Percentiles rank a stretch among this genome's conserved stretches.
Evolutionary conservation across 2,113 vertebrate species (phyloP).

Genomic region (Carassius carassius): DNA sequence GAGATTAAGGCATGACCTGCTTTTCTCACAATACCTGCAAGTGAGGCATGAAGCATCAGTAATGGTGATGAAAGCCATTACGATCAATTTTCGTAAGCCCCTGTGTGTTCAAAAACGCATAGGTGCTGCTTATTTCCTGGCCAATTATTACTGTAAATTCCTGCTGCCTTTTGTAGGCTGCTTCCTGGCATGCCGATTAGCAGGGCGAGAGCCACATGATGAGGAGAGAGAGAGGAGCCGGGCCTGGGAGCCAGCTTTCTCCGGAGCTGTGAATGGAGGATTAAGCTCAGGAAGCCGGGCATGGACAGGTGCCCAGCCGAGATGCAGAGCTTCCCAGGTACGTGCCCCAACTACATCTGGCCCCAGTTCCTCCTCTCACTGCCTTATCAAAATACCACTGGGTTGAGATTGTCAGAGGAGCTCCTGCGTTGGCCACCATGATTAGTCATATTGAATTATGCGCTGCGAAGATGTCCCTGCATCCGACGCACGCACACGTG

Average conservation of each 20-base stretch:
- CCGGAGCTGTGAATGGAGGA: conserved; percentile 48
- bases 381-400: conserved; percentile 78
- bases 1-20: conserved; percentile 67
- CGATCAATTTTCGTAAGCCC: conserved; percentile 62
- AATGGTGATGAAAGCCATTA: conserved; percentile 61
- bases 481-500: conserved; percentile 52
- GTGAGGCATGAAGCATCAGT: conserved; percentile 50
- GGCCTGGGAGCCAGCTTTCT: conserved; percentile 45
- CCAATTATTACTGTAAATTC: conserved; percentile 63
- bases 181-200: conserved; percentile 42
- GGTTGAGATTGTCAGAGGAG: conserved; percentile 74
- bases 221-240: conserved; percentile 27
- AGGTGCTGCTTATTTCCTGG: conserved; percentile 55
- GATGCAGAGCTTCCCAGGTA: conserved; percentile 62
- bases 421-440: conserved; percentile 72
- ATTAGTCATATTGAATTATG: conserved; percentile 83
- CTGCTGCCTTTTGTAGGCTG: conserved; percentile 34
- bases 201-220: conserved; percentile 23
- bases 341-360: conserved; percentile 39
- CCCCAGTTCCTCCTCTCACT: conserved; percentile 60
- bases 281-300: conserved; percentile 17
- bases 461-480: conserved; percentile 72
- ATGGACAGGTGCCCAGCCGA: conserved; percentile 60
- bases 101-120: conserved; percentile 55
- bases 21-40: conserved; percentile 63